Evolutionary conservation across 2,113 vertebrate species (phyloP).

Genomic region (Murina feae): DNA sequence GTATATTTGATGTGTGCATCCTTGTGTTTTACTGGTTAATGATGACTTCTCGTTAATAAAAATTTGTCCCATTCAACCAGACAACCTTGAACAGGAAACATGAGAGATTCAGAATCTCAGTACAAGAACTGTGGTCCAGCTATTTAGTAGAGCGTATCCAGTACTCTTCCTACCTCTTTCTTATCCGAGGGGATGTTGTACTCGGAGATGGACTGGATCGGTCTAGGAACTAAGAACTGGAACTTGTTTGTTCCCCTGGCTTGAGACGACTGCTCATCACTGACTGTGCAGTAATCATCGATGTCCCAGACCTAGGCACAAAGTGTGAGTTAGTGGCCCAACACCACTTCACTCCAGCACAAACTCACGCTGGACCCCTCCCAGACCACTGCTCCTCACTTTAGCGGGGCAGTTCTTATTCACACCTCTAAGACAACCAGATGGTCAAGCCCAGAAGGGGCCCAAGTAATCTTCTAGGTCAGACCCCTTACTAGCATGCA

Average conservation of each 20-base stretch:
- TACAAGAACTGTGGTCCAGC: not conserved
- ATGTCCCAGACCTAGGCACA: slow-evolving; percentile 79
- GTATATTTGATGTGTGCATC: not conserved
- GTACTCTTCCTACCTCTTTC: slow-evolving; percentile 52
- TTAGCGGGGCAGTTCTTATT: not conserved
- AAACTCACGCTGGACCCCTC: not conserved
- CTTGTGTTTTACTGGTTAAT: not conserved
- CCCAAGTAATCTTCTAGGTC: not conserved
- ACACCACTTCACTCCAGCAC: not conserved
- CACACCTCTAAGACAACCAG: not conserved
- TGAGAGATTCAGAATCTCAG: not conserved
- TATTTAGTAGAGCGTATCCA: not conserved
- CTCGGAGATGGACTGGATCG: not conserved
- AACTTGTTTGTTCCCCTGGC: not conserved
- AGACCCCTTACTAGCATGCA: not conserved
- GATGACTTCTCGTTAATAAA: not conserved
- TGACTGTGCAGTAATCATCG: slow-evolving; percentile 65
- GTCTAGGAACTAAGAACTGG: slow-evolving; percentile 35
- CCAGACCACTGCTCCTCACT: not conserved
- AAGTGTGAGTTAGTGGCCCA: not conserved
- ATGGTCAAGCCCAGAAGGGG: not conserved
- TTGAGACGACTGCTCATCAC: not conserved
- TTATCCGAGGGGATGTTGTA: not conserved
- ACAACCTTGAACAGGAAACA: not conserved
- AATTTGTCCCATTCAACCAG: not conserved